Percentiles rank a stretch among this genome's conserved stretches.
Evolutionary conservation across 2,797 vertebrate species (phyloP).

Genomic region (Morelia viridis): DNA sequence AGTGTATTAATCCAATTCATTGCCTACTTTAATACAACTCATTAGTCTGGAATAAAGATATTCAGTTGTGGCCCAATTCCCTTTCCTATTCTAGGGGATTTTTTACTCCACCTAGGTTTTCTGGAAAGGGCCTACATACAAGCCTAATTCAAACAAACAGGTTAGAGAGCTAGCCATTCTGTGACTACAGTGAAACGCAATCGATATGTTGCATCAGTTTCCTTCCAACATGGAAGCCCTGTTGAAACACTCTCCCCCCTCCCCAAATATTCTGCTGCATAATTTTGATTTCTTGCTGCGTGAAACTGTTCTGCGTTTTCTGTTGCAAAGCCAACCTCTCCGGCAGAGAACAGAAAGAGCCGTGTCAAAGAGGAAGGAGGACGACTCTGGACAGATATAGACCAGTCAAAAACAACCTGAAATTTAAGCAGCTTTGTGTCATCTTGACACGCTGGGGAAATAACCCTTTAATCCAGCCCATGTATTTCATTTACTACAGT

Average conservation of each 20-base stretch:
- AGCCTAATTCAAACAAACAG: neutral
- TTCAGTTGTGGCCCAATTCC: neutral
- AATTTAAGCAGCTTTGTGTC: conserved; percentile 80
- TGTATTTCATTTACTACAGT: conserved; percentile 91
- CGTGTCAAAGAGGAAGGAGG: conserved; percentile 51
- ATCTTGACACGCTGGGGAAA: conserved; percentile 86
- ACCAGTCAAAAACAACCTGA: conserved; percentile 66
- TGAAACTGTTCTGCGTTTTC: neutral
- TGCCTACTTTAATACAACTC: neutral
- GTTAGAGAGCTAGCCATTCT: neutral
- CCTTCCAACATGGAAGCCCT: conserved; percentile 2
- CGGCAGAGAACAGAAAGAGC: neutral
- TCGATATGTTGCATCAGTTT: neutral
- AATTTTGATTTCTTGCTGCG: conserved; percentile 36
- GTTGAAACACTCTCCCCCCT: neutral
- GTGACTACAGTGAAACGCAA: conserved; percentile 26
- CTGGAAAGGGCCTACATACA: neutral
- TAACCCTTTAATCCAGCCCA: conserved; percentile 92
- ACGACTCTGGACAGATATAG: conserved; percentile 63
- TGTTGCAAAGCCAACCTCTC: conserved; percentile 44
- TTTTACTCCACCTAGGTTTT: neutral
- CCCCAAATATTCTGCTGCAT: neutral
- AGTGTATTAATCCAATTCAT: neutral
- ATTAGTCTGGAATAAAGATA: neutral
- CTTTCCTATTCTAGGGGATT: neutral